Percentiles rank a stretch among this genome's conserved stretches.
Conservation (phyloP, 2,888 invertebrate genomes). For the Lasioglossum lativentre region DNA sequence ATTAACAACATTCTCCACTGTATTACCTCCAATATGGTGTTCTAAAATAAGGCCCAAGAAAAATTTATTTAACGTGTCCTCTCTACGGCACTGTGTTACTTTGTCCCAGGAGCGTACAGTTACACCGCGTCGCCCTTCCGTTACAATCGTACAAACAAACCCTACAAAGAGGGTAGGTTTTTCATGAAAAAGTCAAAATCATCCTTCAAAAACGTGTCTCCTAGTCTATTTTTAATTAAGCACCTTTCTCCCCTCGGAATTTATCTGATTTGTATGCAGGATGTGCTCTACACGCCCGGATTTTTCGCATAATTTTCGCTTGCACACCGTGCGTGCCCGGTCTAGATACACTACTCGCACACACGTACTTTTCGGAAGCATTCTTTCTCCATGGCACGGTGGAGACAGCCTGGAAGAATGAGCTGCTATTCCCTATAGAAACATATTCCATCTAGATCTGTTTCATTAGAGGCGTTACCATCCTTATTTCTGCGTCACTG, state of each 20-base stretch:
- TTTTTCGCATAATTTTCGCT: constrained; percentile 20
- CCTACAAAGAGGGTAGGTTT: constrained; percentile 25
- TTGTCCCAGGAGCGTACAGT: constrained; percentile 43
- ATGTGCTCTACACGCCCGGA: background rate
- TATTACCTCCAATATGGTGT: background rate
- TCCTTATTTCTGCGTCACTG: constrained; percentile 7
- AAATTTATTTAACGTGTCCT: background rate
- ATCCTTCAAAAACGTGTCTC: background rate
- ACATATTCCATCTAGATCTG: constrained; percentile 39
- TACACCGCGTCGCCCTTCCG: constrained; percentile 5
- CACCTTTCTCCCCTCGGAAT: background rate
- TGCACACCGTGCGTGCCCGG: constrained; percentile 5
- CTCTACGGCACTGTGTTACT: constrained; percentile 46
- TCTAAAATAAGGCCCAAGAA: background rate
- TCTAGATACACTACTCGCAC: constrained; percentile 42
- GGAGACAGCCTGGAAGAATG: constrained; percentile 48
- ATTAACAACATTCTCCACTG: background rate
- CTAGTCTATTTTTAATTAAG: constrained; percentile 21
- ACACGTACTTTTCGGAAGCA: constrained; percentile 54
- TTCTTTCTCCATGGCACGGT: constrained; percentile 44
- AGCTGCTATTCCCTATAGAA: constrained; percentile 43
- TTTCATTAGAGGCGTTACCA: constrained; percentile 21
- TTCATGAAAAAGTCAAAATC: constrained; percentile 19
- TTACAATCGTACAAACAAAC: constrained; percentile 11
- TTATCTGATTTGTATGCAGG: background rate